Percentiles rank a stretch among this genome's conserved stretches.
Conservation (phyloP, 2,888 invertebrate species). For the Drosophila koepferae region DNA sequence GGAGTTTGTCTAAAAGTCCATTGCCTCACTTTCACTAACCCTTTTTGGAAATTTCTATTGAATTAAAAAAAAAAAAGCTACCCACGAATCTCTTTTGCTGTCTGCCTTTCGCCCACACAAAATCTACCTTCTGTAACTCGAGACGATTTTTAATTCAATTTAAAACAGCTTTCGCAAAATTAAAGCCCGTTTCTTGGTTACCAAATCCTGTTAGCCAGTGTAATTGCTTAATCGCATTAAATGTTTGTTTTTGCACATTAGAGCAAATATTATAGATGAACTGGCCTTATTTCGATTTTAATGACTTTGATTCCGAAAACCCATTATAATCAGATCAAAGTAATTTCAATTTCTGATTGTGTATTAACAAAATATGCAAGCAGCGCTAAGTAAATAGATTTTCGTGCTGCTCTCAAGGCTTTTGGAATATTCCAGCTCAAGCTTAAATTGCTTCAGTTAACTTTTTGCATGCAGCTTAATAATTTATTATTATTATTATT, state of each 20-base stretch:
- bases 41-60: background rate
- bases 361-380: background rate
- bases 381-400: background rate
- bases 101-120: background rate
- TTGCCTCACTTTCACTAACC: background rate
- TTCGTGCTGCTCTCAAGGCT: too few species aligned
- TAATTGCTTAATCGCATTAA: constrained; percentile 36
- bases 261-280: constrained; percentile 11
- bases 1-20: background rate
- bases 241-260: constrained; percentile 27
- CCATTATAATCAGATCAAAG: constrained; percentile 4
- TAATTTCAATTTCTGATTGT: constrained; percentile 1
- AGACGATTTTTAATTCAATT: background rate
- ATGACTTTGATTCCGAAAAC: constrained; percentile 11
- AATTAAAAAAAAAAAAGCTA: background rate
- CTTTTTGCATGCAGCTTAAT: background rate
- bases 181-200: background rate
- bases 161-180: background rate
- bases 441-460: background rate
- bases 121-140: background rate
- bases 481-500: background rate
- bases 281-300: constrained; percentile 2
- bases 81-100: background rate
- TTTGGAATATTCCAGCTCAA: background rate
- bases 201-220: constrained; percentile 2